A percentile compares a stretch with the other conserved stretches of the same genome.
phyloP scores from a whole-genome alignment of 64 coral and sea anemone genomes.

The Montipora sp. region DNA sequence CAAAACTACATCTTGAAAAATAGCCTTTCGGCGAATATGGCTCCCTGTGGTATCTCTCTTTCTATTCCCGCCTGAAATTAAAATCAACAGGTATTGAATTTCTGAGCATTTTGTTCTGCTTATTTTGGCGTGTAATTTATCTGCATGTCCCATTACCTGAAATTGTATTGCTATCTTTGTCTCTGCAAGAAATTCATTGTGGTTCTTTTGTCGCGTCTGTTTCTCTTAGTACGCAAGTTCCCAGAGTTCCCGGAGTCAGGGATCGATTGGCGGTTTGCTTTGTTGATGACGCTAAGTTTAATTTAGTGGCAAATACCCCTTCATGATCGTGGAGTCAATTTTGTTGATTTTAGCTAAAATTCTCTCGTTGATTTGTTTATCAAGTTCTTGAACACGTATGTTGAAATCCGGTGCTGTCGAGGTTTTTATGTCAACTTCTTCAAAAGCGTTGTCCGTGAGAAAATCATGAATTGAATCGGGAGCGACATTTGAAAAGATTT shows the following conservation, averaged over 20 bases:
- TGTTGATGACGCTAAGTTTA: no score
- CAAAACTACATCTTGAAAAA: not conserved
- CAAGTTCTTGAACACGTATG: not conserved
- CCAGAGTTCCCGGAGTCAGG: no score
- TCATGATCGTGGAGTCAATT: not conserved
- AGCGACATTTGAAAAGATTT: not conserved
- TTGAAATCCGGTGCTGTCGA: not conserved
- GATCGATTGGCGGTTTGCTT: no score
- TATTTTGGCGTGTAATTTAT: not conserved
- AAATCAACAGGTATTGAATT: not conserved
- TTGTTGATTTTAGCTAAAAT: conserved; percentile 13
- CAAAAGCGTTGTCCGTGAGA: not conserved
- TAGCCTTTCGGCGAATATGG: not conserved
- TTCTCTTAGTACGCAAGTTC: no score
- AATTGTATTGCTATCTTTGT: not conserved
- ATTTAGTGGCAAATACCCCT: not conserved
- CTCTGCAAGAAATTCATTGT: not conserved
- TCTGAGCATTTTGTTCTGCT: not conserved
- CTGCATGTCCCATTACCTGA: no score
- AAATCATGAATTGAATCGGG: not conserved
- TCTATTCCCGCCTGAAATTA: not conserved
- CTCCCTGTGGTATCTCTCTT: not conserved
- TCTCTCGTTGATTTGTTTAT: conserved; percentile 19
- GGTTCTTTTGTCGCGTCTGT: no score
- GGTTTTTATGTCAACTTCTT: not conserved